Evolutionary conservation across 35 echinoderm and acorn worm species (phyloP).

Genomic region (Strongylocentrotus purpuratus): DNA sequence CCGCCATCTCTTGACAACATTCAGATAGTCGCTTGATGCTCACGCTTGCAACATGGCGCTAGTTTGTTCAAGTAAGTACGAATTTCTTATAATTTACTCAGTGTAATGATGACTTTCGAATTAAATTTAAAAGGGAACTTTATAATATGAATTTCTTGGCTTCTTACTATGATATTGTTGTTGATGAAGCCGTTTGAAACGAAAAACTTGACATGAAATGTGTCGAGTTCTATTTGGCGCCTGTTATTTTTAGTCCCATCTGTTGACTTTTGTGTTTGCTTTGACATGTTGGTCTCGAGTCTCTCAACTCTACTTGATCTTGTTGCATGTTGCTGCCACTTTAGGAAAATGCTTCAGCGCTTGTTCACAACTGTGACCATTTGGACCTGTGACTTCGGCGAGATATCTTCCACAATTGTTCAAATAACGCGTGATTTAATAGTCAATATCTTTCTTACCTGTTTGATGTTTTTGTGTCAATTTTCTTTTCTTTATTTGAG

Average conservation of each 20-base stretch:
- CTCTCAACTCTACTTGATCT: no score
- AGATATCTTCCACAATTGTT: no score
- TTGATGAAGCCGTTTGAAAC: background rate
- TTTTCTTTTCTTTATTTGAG: no score
- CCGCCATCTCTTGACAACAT: background rate
- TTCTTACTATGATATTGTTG: background rate
- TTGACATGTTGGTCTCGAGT: background rate
- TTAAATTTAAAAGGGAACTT: background rate
- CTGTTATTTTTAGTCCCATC: background rate
- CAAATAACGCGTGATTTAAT: no score
- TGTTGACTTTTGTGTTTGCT: background rate
- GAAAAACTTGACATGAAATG: background rate
- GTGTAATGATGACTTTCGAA: background rate
- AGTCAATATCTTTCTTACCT: no score
- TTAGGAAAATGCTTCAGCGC: no score
- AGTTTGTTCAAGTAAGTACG: slow-evolving; percentile 35
- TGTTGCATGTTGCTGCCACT: no score
- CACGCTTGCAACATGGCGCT: slow-evolving; percentile 46
- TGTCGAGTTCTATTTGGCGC: background rate
- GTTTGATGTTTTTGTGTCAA: no score
- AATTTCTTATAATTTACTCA: background rate
- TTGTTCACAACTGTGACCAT: no score
- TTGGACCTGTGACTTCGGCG: no score
- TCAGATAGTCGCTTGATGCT: background rate
- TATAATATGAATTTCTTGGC: background rate